These are phyloP conservation scores for Sebastolobus altivelis DNA, from an alignment of 2,797 vertebrate species.

Conservation along the genomic window DNA sequence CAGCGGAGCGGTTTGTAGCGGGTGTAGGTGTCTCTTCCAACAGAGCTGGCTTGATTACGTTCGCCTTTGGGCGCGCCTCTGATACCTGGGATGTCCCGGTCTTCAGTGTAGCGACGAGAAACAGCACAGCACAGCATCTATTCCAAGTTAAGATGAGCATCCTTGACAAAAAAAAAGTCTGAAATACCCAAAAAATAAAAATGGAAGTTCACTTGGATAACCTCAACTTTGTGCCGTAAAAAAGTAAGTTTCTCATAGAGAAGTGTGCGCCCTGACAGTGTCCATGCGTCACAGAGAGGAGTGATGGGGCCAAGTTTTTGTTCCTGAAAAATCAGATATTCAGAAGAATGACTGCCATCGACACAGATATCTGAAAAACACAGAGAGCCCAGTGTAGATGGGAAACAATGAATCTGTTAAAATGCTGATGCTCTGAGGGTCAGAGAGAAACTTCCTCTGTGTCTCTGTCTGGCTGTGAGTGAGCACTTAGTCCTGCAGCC, in stretches of 20 bases:
- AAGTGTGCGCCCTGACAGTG: slow-evolving; percentile 58
- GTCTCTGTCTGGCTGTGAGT: slow-evolving; percentile 72
- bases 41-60: slow-evolving; percentile 94
- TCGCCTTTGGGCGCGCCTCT: slow-evolving; percentile 90
- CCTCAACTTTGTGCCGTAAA: slow-evolving; percentile 7
- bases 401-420: slow-evolving; percentile 38
- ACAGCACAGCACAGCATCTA: slow-evolving; percentile 89
- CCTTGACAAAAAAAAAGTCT: slow-evolving; percentile 70
- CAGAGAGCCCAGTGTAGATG: slow-evolving; percentile 29
- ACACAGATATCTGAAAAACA: slow-evolving; percentile 34
- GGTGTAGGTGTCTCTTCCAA: slow-evolving; percentile 88
- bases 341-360: slow-evolving; percentile 51
- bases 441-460: slow-evolving; percentile 60
- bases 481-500: slow-evolving; percentile 67
- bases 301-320: slow-evolving; percentile 34
- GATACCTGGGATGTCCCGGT: slow-evolving; percentile 89
- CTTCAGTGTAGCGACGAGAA: slow-evolving; percentile 89
- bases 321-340: slow-evolving; percentile 57
- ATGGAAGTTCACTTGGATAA: not conserved
- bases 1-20: slow-evolving; percentile 86
- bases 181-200: not conserved
- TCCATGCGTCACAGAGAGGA: slow-evolving; percentile 62
- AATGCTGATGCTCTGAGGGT: slow-evolving; percentile 55
- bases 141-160: slow-evolving; percentile 88
- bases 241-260: slow-evolving; percentile 34